Evolutionary conservation across 2,113 vertebrate species (phyloP).

Genomic region (Seriola rivoliana): DNA sequence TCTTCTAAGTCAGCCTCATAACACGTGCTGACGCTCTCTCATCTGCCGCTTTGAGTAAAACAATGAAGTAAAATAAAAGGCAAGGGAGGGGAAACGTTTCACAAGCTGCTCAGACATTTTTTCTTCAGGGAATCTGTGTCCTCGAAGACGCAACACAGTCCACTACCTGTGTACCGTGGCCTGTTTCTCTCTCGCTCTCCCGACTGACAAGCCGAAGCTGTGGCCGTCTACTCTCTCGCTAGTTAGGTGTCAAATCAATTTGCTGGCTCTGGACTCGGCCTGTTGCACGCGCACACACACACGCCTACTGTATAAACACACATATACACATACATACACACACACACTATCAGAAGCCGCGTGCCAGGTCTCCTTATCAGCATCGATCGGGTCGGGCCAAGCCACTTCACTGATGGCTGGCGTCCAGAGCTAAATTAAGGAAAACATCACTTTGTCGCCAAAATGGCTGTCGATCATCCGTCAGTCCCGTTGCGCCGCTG

Average conservation of each 20-base stretch:
- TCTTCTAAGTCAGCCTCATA: slow-evolving; percentile 41
- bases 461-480: slow-evolving; percentile 39
- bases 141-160: not conserved
- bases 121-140: slow-evolving; percentile 13
- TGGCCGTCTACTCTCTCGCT: slow-evolving; percentile 38
- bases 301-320: slow-evolving; percentile 31
- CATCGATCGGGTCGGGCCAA: slow-evolving; percentile 55
- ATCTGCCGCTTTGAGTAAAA: slow-evolving; percentile 14
- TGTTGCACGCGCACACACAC: slow-evolving; percentile 32
- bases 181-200: not conserved
- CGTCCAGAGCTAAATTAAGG: slow-evolving; percentile 66
- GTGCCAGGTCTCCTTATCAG: slow-evolving; percentile 68
- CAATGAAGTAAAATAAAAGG: not conserved
- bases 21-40: slow-evolving; percentile 36
- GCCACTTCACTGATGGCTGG: slow-evolving; percentile 62
- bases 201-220: slow-evolving; percentile 45
- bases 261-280: slow-evolving; percentile 44
- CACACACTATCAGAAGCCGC: slow-evolving; percentile 1
- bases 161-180: not conserved
- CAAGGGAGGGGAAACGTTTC: slow-evolving; percentile 13
- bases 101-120: slow-evolving; percentile 2
- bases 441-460: slow-evolving; percentile 61
- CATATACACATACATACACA: slow-evolving; percentile 22
- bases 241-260: slow-evolving; percentile 60
- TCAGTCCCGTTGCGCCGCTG: slow-evolving; percentile 33